Evolutionary conservation across 1,140 invertebrate genomes (phyloP), one percentile per base, ranked within the genome.

Genomic region (Bicyclus anynana): DNA sequence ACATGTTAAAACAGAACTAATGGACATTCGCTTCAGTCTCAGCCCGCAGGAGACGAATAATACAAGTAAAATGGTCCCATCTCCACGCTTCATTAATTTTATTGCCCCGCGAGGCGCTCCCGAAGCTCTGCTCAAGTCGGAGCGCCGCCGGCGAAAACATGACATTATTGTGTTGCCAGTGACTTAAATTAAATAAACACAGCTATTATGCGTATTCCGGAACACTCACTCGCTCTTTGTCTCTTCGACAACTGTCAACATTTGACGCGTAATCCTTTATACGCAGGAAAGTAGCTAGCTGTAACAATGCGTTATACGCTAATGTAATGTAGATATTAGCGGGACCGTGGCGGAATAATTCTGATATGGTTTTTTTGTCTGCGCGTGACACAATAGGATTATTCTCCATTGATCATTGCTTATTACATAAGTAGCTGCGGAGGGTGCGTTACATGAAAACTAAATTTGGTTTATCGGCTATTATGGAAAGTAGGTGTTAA

Each of bases 1-100:
- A 88, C 85, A 88, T 86, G 85, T 88, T 88, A 88, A 88, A 88
- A 88, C 82, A 88, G 85, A 88, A 88, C 85, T 88, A 88, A 88
- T 88, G 85, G 85, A 88, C 85, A 88, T 88, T 88, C 85, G 85
- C 77, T 88, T 74, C 82, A 84, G 85, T 85, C 82, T 80, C 73
- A 85, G 82, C 76, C 83, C 81, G 77, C 85, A 88, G 72, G 85
- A 88, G 85, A 88, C 80, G 85, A 88, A 88, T 88, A 88, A 88
- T 88, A 86, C 80, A 84, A 86, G 83, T 88, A 88, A 88, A 88
- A 88, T 88, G 83, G 82, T 88, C 85, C 85, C 85, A 86, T 88
- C 85, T 88, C 85, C 66, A 86, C 80, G 85, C 85, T 88, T 88
- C 85, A 88, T 86, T 88, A 86, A 85, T 80, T 88, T 88, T 88